Conservation (phyloP, 2,113 vertebrate species). For the Colistium nudipinnis region DNA sequence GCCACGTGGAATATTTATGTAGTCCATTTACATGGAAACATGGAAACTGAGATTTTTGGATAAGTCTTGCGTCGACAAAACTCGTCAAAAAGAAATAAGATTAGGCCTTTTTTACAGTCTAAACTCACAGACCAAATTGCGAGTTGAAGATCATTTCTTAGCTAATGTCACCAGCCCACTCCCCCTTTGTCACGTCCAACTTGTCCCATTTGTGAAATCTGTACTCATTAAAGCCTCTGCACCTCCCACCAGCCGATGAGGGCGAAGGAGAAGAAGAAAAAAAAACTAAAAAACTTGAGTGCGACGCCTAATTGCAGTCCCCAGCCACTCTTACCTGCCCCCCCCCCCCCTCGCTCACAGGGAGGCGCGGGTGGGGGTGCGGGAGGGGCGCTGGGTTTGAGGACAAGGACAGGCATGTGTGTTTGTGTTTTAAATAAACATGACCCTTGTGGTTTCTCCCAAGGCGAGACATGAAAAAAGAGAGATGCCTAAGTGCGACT, state of each 20-base stretch:
- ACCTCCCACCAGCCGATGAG: slow-evolving; percentile 37
- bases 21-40: no score
- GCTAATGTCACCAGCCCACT: not conserved
- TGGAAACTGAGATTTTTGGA: no score
- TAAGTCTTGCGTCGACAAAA: no score
- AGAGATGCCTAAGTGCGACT: slow-evolving; percentile 61
- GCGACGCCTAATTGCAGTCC: slow-evolving; percentile 64
- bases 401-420: slow-evolving; percentile 77
- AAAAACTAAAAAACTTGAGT: no score
- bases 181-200: not conserved
- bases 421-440: slow-evolving; percentile 78
- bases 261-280: slow-evolving; percentile 22
- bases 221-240: slow-evolving; percentile 22
- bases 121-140: no score
- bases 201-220: slow-evolving; percentile 12
- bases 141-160: no score
- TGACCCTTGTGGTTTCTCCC: slow-evolving; percentile 75
- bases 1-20: no score
- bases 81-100: no score
- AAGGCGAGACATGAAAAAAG: slow-evolving; percentile 50
- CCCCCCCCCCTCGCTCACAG: slow-evolving; percentile 6
- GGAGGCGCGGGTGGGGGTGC: not conserved
- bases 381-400: slow-evolving; percentile 47
- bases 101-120: no score
- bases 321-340: slow-evolving; percentile 56